These are phyloP conservation scores for Peromyscus nudipes DNA, from an alignment of 2,797 vertebrate species.

Conservation along the genomic window DNA sequence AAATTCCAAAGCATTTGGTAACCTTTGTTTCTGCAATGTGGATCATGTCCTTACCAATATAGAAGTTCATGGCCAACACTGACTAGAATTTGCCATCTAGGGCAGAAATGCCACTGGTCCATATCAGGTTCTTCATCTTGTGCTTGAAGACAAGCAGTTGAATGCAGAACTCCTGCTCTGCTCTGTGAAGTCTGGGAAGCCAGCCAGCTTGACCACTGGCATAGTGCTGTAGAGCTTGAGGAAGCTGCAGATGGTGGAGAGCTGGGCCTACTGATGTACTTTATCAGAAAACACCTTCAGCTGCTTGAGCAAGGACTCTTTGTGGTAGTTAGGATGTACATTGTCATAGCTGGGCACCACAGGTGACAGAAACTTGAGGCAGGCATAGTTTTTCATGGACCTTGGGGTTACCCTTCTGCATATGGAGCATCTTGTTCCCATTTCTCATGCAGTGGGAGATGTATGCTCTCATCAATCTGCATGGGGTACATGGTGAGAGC, in stretches of 20 bases:
- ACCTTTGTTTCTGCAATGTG: conserved; percentile 99
- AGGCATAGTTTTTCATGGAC: conserved; percentile 98
- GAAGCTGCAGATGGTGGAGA: conserved; percentile 98
- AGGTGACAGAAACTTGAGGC: conserved; percentile 97
- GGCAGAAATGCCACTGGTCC: conserved; percentile 98
- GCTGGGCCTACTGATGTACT: conserved; percentile 98
- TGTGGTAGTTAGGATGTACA: conserved; percentile 97
- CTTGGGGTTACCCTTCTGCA: conserved; percentile 99
- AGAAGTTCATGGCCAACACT: conserved; percentile 98
- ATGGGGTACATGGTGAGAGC: conserved; percentile 99
- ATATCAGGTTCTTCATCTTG: conserved; percentile 99
- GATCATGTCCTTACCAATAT: conserved; percentile 99
- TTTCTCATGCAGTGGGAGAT: conserved; percentile 98
- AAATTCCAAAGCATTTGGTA: conserved; percentile 98
- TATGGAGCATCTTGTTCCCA: conserved; percentile 98
- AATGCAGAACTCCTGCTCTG: conserved; percentile 98
- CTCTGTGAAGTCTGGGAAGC: conserved; percentile 97
- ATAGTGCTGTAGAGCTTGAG: conserved; percentile 99
- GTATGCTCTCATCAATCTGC: conserved; percentile 99
- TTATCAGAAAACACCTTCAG: conserved; percentile 98
- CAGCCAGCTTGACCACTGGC: conserved; percentile 98
- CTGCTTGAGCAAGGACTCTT: conserved; percentile 98
- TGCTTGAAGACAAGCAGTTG: conserved; percentile 99
- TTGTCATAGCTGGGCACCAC: conserved; percentile 99
- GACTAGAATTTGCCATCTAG: conserved; percentile 98